Base-by-base conservation (phyloP, 23 tunicate species). In the Ascidia mentula region DNA sequence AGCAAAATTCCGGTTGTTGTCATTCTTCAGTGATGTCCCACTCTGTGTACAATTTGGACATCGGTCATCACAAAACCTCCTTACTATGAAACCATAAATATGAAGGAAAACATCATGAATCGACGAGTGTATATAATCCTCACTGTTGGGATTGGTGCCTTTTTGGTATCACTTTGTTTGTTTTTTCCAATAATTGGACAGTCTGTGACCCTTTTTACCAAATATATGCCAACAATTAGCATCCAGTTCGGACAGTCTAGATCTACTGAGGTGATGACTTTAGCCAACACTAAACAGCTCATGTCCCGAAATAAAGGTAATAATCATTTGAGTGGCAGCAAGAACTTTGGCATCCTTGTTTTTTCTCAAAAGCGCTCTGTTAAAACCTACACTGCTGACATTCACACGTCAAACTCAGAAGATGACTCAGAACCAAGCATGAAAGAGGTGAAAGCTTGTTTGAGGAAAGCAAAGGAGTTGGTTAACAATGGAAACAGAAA, bases 401-500 rank as follows among this genome's bases (percentile, higher is more conserved):
- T 31, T 0, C 34, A 45, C 18, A 60, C 83, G 33, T 24, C 87
- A n/a, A 77, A 77, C 13, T 7, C 38, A 26, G 20, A 37, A 1
- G 69, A 86, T 72, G 61, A 72, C 9, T 26, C 20, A 4, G 87
- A 81, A 42, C 31, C 76, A 8, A 32, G 80, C 0, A 26, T 79
- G 31, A 90, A 91, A 59, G 97, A 91, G 72, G 97, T 89, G 3
- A 72, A 36, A 39, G 77, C 81, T 12, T 85, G 91, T 73, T 33
- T 91, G 71, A 80, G 85, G 59, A 93, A 88, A 88, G 98, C 98
- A 20, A 80, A 45, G 70, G 40, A 75, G 40, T 80, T 93, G 38
- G 86, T 85, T 53, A 60, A 77, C 1, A 17, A 31, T 0, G 98
- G 98, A 28, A 93, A 93, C 72, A 79, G 91, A 69, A 93, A 93